These are phyloP conservation scores for Drosophila kepulauana DNA, from an alignment of 1,140 invertebrate species.

Conservation along the genomic window DNA sequence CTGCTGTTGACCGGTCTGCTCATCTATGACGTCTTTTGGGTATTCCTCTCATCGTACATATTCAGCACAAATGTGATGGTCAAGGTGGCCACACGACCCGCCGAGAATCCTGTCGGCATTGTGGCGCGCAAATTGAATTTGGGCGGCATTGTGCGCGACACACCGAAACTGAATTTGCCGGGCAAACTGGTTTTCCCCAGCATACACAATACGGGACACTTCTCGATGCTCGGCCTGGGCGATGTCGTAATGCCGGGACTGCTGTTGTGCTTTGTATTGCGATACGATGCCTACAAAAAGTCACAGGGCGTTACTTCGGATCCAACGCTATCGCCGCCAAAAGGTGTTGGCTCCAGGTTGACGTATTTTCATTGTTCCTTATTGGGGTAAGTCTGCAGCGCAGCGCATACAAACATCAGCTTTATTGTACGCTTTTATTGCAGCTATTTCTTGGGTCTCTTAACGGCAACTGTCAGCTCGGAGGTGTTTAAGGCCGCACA, in stretches of 20 bases:
- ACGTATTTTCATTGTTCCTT: conserved; percentile 99
- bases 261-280: conserved; percentile 96
- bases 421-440: neutral
- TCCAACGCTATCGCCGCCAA: conserved; percentile 79
- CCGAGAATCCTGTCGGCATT: conserved; percentile 97
- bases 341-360: conserved; percentile 86
- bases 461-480: conserved; percentile 98
- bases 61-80: conserved; percentile 99
- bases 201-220: conserved; percentile 97
- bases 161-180: conserved; percentile 97
- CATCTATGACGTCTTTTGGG: conserved; percentile 99
- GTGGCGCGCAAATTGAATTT: conserved; percentile 96
- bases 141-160: conserved; percentile 93
- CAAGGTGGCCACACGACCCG: conserved; percentile 93
- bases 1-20: conserved; percentile 96
- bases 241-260: conserved; percentile 99
- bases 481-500: conserved; percentile 99
- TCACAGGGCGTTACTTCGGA: conserved; percentile 86
- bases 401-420: neutral
- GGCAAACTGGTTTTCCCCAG: conserved; percentile 99
- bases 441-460: conserved; percentile 96
- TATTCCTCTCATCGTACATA: conserved; percentile 99
- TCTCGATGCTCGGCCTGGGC: conserved; percentile 98
- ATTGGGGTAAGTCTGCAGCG: conserved; percentile 88
- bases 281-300: conserved; percentile 98